Base-by-base conservation (phyloP, 2,113 vertebrate genomes). In the Peucedramus taeniatus region DNA sequence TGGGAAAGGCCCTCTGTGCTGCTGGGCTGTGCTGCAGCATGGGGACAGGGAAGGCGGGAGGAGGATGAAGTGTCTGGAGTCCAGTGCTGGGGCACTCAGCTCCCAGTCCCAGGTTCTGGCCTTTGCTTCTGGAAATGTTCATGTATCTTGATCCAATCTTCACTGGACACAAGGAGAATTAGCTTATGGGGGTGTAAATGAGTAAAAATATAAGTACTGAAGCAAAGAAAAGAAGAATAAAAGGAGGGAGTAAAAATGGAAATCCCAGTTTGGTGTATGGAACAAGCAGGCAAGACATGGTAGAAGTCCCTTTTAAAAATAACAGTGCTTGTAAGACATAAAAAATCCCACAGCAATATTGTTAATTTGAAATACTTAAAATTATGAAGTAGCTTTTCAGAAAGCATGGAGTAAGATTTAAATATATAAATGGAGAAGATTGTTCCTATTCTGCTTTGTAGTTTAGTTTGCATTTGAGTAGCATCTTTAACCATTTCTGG, bases 61-160 rank as follows among this genome's bases (percentile, higher is more conserved):
- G 7, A 28, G 64, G 50, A 30, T 0, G 3, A 42, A 0, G 4
- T 4, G 24, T 7, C 59, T 26, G 26, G 2, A 40, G 33, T 0
- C 20, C 40, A 6, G 37, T 5, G 47, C 1, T 57, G 28, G 65
- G 61, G 4, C 39, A 28, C 60, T 71, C 40, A 5, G 42, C 42
- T 45, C 49, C 57, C 57, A 31, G 12, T 4, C 28, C 45, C 4
- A 3, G 4, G 2, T 33, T 39, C 44, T 66, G 78, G 39, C 33
- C n/a, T 57, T 57, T 57, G 27, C 61, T 79, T 37, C 61, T 61
- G 66, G 10, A 68, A 54, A 17, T 8, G 7, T 33, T 71, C 18
- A 9, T 35, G 1, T 9, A 45, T 24, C 63, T 60, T n/a, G 15
- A 35, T 77, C 49, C 53, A 56, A 44, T 72, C n/a, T 45, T 72